Evolutionary conservation across 2,888 invertebrate genomes (phyloP).

Genomic region (Epiblema foenella): DNA sequence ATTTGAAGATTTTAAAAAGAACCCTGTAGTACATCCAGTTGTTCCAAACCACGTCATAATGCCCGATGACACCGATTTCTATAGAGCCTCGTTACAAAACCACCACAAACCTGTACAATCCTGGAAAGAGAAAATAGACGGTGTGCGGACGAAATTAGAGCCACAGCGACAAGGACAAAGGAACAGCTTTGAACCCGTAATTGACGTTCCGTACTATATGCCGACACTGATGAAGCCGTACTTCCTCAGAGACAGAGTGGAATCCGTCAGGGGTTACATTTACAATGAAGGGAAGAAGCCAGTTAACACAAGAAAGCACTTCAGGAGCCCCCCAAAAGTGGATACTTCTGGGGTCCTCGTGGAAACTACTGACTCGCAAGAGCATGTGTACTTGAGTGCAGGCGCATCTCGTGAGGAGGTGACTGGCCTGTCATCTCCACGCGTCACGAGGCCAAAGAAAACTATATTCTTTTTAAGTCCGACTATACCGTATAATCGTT

Average conservation of each 20-base stretch:
- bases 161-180: background rate
- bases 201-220: conserved; percentile 51
- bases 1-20: conserved; percentile 44
- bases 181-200: conserved; percentile 38
- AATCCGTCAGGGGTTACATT: conserved; percentile 58
- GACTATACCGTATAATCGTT: conserved; percentile 66
- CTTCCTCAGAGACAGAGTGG: conserved; percentile 56
- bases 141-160: conserved; percentile 9
- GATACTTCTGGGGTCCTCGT: conserved; percentile 8
- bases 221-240: conserved; percentile 52
- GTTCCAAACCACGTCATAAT: conserved; percentile 54
- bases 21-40: conserved; percentile 41
- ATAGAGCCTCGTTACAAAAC: conserved; percentile 49
- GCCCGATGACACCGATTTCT: conserved; percentile 51
- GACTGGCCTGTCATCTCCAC: background rate
- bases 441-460: conserved; percentile 55
- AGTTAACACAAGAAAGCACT: conserved; percentile 20
- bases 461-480: conserved; percentile 77
- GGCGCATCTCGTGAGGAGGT: conserved; percentile 9
- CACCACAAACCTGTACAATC: conserved; percentile 50
- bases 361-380: conserved; percentile 3
- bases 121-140: conserved; percentile 54
- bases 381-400: conserved; percentile 10
- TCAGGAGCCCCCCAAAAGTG: conserved; percentile 18
- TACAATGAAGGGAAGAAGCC: conserved; percentile 48